Conservation (phyloP, 2,113 vertebrate genomes). For the Myanophis thanlyinensis region DNA sequence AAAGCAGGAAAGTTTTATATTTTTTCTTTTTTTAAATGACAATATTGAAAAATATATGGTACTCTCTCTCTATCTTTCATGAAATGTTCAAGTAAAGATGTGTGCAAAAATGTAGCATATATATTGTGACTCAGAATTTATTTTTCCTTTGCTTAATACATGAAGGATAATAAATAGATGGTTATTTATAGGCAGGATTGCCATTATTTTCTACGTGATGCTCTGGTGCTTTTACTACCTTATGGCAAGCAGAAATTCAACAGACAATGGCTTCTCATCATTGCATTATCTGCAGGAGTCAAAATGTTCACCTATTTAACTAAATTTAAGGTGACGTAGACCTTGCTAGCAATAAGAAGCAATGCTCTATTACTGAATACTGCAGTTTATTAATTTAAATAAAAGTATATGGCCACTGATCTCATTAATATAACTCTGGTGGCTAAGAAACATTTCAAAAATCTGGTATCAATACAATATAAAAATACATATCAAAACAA, state of each 20-base stretch:
- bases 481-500: background rate
- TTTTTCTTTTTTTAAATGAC: background rate
- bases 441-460: background rate
- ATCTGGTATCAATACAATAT: background rate
- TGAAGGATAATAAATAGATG: background rate
- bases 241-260: background rate
- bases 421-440: background rate
- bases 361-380: background rate
- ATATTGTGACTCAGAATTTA: background rate
- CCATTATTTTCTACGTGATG: background rate
- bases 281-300: background rate
- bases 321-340: background rate
- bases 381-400: background rate
- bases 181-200: background rate
- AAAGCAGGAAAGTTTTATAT: background rate
- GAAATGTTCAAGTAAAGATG: background rate
- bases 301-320: background rate
- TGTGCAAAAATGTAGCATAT: background rate
- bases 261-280: background rate
- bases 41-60: background rate
- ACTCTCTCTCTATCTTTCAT: background rate
- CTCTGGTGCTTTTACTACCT: background rate
- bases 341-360: background rate
- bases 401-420: background rate
- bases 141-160: background rate